Conservation (phyloP, 2,888 invertebrate genomes). For the Acanthopleura granulata region DNA sequence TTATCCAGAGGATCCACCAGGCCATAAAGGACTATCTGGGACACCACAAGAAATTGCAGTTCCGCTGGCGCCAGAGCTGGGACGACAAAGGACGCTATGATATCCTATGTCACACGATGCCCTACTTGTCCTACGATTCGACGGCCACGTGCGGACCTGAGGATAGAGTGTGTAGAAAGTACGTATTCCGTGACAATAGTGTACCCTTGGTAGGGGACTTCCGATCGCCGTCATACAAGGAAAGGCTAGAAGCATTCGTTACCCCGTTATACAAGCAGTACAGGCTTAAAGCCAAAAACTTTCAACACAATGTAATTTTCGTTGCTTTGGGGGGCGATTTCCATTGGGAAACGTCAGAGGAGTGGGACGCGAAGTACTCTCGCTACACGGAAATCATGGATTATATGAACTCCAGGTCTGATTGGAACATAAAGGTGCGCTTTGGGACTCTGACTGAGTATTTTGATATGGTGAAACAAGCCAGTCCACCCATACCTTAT, state of each 20-base stretch:
- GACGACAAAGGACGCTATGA: constrained; percentile 66
- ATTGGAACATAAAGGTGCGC: constrained; percentile 68
- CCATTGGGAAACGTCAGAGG: constrained; percentile 86
- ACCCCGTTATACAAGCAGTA: constrained; percentile 87
- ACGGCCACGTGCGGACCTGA: constrained; percentile 96
- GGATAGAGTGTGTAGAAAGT: constrained; percentile 75
- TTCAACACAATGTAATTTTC: constrained; percentile 90
- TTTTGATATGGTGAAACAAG: constrained; percentile 72
- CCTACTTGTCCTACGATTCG: constrained; percentile 97
- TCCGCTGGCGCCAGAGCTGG: constrained; percentile 88
- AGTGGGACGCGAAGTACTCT: constrained; percentile 94
- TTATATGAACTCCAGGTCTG: constrained; percentile 85
- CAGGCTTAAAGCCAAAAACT: constrained; percentile 87
- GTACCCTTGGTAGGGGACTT: constrained; percentile 72
- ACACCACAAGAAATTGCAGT: constrained; percentile 85
- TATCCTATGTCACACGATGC: constrained; percentile 90
- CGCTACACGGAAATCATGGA: constrained; percentile 90
- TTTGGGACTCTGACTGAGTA: constrained; percentile 92
- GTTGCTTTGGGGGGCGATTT: constrained; percentile 97
- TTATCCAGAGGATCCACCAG: constrained; percentile 72
- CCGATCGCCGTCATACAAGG: too few species aligned
- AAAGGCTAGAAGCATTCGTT: constrained; percentile 83
- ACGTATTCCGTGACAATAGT: constrained; percentile 75
- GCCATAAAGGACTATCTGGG: constrained; percentile 88
- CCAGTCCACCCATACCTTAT: constrained; percentile 27